Conservation (phyloP, 2,113 vertebrate species). For the Brienomyrus longianalis region DNA sequence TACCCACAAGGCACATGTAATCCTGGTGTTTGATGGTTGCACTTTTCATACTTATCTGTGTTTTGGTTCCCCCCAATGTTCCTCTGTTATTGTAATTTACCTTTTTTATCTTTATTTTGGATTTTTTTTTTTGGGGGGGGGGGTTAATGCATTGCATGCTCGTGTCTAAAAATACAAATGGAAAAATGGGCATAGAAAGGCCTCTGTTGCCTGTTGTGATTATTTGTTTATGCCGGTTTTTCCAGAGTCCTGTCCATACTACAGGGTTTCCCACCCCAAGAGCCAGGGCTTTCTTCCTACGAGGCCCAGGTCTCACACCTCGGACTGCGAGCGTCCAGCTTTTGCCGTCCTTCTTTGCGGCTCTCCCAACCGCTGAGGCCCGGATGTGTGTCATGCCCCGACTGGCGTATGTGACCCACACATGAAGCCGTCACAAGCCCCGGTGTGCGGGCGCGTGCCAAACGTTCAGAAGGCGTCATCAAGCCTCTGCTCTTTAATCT, state of each 20-base stretch:
- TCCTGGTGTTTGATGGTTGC: constrained; percentile 27
- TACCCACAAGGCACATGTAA: constrained; percentile 27
- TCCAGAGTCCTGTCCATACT: neutral
- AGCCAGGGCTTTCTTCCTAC: neutral
- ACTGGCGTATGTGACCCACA: neutral
- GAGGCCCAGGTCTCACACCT: neutral
- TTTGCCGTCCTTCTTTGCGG: neutral
- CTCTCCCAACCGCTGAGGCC: neutral
- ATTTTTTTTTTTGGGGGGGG: neutral
- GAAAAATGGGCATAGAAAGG: neutral
- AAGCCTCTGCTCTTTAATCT: neutral
- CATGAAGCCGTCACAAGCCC: neutral
- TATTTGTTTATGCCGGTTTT: neutral
- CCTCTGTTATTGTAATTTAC: constrained; percentile 15
- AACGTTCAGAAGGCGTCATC: neutral
- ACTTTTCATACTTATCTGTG: constrained; percentile 22
- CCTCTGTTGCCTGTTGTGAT: neutral
- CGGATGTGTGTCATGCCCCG: neutral
- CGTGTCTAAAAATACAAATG: neutral
- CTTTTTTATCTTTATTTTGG: constrained; percentile 8
- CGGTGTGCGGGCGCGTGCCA: neutral
- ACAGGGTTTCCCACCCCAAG: neutral
- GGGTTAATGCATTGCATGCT: neutral
- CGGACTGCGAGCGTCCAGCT: neutral
- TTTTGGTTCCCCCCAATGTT: constrained; percentile 10